phyloP scores from a whole-genome alignment of 2,113 vertebrate species.

The Sander lucioperca region DNA sequence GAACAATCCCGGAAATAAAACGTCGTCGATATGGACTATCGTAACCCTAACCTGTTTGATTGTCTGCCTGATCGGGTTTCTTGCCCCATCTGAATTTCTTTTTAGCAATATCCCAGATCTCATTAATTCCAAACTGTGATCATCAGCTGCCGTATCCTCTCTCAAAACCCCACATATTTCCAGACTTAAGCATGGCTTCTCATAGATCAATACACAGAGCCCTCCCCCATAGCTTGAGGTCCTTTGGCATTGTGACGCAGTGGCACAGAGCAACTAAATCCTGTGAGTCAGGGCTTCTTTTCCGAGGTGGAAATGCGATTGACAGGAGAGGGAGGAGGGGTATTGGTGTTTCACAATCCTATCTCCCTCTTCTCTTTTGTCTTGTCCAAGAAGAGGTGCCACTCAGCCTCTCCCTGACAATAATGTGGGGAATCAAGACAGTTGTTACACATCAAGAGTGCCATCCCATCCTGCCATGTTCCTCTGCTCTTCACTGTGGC shows the following conservation, averaged over 20 bases:
- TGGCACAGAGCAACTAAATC: neutral
- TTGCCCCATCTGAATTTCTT: neutral
- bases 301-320: neutral
- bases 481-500: slow-evolving; percentile 23
- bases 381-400: slow-evolving; percentile 26
- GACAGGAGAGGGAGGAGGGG: neutral
- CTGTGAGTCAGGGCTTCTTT: slow-evolving; percentile 2
- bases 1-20: too few relatives aligned
- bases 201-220: neutral
- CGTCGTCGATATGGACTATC: too few relatives aligned
- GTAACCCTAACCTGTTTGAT: too few relatives aligned
- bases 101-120: neutral
- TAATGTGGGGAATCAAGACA: slow-evolving; percentile 42
- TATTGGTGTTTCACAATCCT: neutral
- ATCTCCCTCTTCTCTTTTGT: slow-evolving; percentile 5
- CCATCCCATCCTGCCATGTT: neutral
- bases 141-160: neutral
- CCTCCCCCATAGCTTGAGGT: neutral
- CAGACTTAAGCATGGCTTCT: neutral
- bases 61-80: neutral
- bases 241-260: neutral
- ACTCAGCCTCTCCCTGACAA: slow-evolving; percentile 36
- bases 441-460: neutral
- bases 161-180: neutral
- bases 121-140: neutral